Evolutionary conservation across 2,888 invertebrate genomes (phyloP).

Genomic region (Exocentrus adspersus): DNA sequence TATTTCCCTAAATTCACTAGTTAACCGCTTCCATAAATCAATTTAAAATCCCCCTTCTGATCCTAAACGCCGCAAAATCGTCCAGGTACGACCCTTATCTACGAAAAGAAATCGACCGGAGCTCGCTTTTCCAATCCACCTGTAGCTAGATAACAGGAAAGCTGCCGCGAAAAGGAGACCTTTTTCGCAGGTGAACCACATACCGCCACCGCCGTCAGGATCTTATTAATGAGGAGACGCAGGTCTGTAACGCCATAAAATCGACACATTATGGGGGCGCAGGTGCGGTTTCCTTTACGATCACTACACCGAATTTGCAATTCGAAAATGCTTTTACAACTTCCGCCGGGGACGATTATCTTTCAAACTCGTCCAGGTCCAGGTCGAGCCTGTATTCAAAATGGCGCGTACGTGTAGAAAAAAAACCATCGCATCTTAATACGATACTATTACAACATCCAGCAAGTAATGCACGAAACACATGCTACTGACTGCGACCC

Average conservation of each 20-base stretch:
- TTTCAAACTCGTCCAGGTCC: no score
- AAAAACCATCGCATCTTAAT: background rate
- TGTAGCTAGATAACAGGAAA: conserved; percentile 25
- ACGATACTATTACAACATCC: background rate
- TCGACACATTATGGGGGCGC: background rate
- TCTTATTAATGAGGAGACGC: conserved; percentile 26
- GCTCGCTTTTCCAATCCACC: conserved; percentile 40
- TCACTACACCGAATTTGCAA: no score
- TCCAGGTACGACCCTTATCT: no score
- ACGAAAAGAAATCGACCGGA: conserved; percentile 23
- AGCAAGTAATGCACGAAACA: background rate
- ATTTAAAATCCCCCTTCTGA: no score
- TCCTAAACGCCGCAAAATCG: no score
- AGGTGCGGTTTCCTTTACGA: no score
- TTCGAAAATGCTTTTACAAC: no score
- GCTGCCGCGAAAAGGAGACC: conserved; percentile 10
- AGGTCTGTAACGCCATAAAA: background rate
- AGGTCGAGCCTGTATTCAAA: no score
- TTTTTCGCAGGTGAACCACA: conserved; percentile 38
- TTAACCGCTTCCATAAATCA: no score
- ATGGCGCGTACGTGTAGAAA: background rate
- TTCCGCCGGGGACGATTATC: no score
- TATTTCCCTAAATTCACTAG: no score
- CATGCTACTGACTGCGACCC: no score
- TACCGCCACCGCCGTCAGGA: conserved; percentile 32